phyloP scores from a whole-genome alignment of 2,888 invertebrate species.

The Charanyca ferruginea region DNA sequence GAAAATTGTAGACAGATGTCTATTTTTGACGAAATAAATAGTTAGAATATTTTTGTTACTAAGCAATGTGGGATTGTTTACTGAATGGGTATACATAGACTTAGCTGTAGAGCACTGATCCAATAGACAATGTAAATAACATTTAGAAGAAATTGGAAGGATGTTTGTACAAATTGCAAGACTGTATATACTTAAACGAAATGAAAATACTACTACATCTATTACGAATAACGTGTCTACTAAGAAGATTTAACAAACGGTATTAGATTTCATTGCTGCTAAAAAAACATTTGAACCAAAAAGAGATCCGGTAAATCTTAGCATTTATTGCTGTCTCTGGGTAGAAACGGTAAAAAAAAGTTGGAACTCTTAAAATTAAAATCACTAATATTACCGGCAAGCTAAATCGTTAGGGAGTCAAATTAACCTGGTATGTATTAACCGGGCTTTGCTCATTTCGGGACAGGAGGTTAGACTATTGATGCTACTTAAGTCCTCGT shows the following conservation, averaged over 20 bases:
- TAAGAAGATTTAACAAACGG: conserved; percentile 27
- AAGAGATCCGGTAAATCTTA: conserved; percentile 18
- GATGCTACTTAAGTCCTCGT: too few species aligned
- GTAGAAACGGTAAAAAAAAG: not conserved
- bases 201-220: conserved; percentile 51
- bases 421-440: conserved; percentile 3
- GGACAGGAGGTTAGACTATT: conserved; percentile 5
- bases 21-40: conserved; percentile 88
- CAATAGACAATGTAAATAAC: conserved; percentile 81
- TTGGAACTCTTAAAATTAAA: conserved; percentile 1
- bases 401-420: conserved; percentile 7
- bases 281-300: conserved; percentile 5
- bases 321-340: conserved; percentile 12
- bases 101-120: conserved; percentile 81
- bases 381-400: conserved; percentile 7
- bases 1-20: conserved; percentile 83
- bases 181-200: conserved; percentile 81
- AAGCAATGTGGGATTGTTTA: conserved; percentile 86
- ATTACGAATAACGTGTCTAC: conserved; percentile 56
- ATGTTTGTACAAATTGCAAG: conserved; percentile 88
- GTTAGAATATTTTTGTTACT: conserved; percentile 88
- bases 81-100: conserved; percentile 82
- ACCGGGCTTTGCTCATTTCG: conserved; percentile 1
- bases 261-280: conserved; percentile 28
- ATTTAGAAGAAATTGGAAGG: conserved; percentile 78